Evolutionary conservation across 2,888 invertebrate species (phyloP), one percentile per base, ranked within the genome.

Genomic region (Dromius quadrimaculatus): DNA sequence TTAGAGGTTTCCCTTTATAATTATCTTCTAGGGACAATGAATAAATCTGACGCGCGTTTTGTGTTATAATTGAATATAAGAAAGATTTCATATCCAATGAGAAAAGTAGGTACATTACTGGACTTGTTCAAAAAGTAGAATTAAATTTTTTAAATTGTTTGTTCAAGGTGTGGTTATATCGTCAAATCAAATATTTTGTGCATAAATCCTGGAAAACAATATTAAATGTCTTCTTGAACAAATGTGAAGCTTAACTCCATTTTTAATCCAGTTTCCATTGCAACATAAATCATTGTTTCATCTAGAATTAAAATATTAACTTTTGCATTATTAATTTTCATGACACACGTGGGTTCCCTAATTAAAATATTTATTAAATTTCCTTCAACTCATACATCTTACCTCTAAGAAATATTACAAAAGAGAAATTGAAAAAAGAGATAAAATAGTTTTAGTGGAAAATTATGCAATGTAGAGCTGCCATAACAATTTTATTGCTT

Each of bases 221-320:
- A 38, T n/a, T 22, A 47, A 22, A 15, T 45, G 20, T 19, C 45
- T 45, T 19, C 45, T 22, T 47, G 20, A 47, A 47, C 23, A 47
- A 47, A 20, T 47, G 20, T 4, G 11, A 23, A 47, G 47, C 22
- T 47, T 47, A 22, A 22, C 8, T n/a, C n/a, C n/a, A n/a, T n/a
- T n/a, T n/a, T 47, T 1, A 13, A 5, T n/a, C 5, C 1, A 47
- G 19, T 47, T 47, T 47, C n/a, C 11, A 11, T 47, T 47, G 11
- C 13, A 22, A 11, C 47, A 47, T 47, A 47, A 47, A 47, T 47
- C 47, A 22, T 47, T 11, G 6, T 11, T n/a, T 22, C 22, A 19
- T 23, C 47, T 47, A 47, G 47, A 47, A 47, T 47, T 23, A 47
- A 47, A 47, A 15, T 47, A 47, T 47, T 47, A 47, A 47, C 20